Conservation (phyloP, 2,113 vertebrate genomes). For the Eubucco bourcierii region DNA sequence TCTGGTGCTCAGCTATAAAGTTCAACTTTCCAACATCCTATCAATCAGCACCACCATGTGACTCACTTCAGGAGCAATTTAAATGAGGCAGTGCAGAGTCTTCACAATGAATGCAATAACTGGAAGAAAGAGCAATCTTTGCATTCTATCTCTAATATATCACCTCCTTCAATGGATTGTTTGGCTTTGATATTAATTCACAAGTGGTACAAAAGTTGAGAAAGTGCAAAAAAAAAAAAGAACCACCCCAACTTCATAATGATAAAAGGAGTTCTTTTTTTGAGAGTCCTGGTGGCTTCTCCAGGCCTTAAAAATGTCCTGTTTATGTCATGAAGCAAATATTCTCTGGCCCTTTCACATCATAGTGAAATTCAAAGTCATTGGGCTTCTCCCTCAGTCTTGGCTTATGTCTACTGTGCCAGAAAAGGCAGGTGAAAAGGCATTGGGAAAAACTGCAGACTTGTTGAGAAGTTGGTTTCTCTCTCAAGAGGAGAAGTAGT, state of each 20-base stretch:
- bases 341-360: neutral
- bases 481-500: neutral
- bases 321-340: neutral
- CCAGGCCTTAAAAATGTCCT: neutral
- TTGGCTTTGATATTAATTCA: constrained; percentile 9
- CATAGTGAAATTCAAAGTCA: neutral
- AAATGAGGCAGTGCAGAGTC: neutral
- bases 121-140: constrained; percentile 16
- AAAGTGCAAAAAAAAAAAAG: neutral
- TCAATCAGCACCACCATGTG: constrained; percentile 19
- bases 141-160: neutral
- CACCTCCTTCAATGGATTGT: neutral
- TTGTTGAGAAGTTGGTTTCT: neutral
- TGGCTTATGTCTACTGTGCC: neutral
- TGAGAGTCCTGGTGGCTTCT: neutral
- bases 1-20: constrained; percentile 12
- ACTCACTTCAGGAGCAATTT: constrained; percentile 48
- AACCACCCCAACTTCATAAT: neutral
- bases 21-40: constrained; percentile 38
- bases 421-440: neutral
- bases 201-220: neutral
- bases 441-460: neutral
- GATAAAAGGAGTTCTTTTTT: neutral
- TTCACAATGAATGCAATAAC: neutral
- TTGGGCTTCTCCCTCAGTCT: neutral